Percentiles rank a stretch among this genome's conserved stretches.
Evolutionary conservation across 2,888 invertebrate species (phyloP).

Genomic region (Malachius bipustulatus): DNA sequence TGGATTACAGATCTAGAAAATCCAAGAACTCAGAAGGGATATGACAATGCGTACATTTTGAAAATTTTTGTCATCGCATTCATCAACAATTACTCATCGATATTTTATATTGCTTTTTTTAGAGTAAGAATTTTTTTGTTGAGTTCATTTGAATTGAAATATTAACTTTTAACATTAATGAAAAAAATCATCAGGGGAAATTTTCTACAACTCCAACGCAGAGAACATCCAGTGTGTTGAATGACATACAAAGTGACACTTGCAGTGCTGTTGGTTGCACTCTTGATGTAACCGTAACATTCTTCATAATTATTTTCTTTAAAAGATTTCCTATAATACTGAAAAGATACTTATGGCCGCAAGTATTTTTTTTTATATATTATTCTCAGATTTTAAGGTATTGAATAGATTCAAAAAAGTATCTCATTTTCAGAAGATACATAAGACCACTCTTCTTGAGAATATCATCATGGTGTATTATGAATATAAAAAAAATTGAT

Average conservation of each 20-base stretch:
- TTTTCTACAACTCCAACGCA: constrained; percentile 40
- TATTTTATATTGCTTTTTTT: constrained; percentile 33
- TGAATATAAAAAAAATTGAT: no score
- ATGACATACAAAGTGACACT: constrained; percentile 26
- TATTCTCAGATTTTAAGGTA: no score
- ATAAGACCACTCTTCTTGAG: no score
- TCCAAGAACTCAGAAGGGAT: constrained; percentile 31
- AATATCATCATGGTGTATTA: no score
- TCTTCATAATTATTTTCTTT: constrained; percentile 45
- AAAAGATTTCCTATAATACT: constrained; percentile 42
- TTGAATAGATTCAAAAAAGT: no score
- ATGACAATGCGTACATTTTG: constrained; percentile 31
- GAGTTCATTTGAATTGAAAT: no score
- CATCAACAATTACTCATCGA: constrained; percentile 31
- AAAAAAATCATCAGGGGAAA: no score
- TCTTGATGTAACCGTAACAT: constrained; percentile 44
- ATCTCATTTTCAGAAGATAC: no score
- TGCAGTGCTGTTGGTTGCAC: constrained; percentile 45
- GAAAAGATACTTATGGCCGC: constrained; percentile 41
- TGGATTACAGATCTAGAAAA: constrained; percentile 32
- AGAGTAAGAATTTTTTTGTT: constrained; percentile 25
- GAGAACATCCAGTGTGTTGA: constrained; percentile 30
- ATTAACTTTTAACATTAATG: no score
- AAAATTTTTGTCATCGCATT: constrained; percentile 33
- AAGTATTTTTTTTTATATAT: constrained; percentile 25